Percentiles rank a stretch among this genome's conserved stretches.
Evolutionary conservation across 2,113 vertebrate genomes (phyloP).

Genomic region (Columbina picui): DNA sequence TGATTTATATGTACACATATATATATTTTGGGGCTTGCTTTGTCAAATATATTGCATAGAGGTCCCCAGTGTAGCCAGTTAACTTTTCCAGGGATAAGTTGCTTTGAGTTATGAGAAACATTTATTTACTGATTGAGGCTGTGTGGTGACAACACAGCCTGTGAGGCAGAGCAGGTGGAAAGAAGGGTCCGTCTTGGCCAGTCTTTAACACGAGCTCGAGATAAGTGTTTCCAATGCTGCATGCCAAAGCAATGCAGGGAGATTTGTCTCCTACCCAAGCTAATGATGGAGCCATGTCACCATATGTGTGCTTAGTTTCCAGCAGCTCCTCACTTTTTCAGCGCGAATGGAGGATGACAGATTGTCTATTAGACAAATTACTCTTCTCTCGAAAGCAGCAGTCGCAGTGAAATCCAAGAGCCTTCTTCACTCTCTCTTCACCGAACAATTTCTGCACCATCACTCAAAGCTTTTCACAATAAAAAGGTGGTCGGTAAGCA

Average conservation of each 20-base stretch:
- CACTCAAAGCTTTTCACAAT: conserved; percentile 20
- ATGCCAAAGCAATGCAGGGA: conserved; percentile 38
- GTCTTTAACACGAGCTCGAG: neutral
- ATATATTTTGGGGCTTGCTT: neutral
- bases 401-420: neutral
- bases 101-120: neutral
- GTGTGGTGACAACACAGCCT: conserved; percentile 49
- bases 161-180: conserved; percentile 43
- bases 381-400: conserved; percentile 48
- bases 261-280: conserved; percentile 62
- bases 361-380: conserved; percentile 67
- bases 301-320: conserved; percentile 68
- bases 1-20: accelerated
- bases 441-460: conserved; percentile 31
- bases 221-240: conserved; percentile 52
- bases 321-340: conserved; percentile 64
- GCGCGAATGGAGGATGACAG: conserved; percentile 56
- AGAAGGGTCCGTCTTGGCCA: conserved; percentile 20
- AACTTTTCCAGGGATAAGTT: neutral
- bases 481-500: neutral
- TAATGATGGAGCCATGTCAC: conserved; percentile 66
- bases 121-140: neutral
- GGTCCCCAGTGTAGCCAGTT: neutral
- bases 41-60: accelerated
- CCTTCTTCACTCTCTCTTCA: conserved; percentile 27